These are phyloP conservation scores for Ctena decussata DNA, from an alignment of 2,888 invertebrate genomes.

Conservation along the genomic window DNA sequence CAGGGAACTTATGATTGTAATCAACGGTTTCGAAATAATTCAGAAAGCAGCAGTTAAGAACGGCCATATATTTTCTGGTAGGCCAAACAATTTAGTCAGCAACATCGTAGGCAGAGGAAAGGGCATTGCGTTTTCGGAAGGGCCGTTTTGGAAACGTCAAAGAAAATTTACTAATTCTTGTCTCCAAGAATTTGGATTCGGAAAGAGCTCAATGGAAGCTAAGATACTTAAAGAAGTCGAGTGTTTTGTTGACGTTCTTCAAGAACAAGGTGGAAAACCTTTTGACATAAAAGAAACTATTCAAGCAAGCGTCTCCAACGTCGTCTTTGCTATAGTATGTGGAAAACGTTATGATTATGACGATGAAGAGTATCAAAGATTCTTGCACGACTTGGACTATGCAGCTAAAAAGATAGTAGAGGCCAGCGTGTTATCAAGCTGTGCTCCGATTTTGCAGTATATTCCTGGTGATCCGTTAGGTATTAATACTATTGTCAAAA, in stretches of 20 bases:
- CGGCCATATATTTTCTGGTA: background rate
- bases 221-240: slow-evolving; percentile 53
- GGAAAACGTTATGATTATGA: slow-evolving; percentile 48
- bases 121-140: slow-evolving; percentile 22
- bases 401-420: background rate
- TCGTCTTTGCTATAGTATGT: slow-evolving; percentile 51
- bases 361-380: slow-evolving; percentile 31
- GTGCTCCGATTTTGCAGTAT: slow-evolving; percentile 44
- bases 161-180: slow-evolving; percentile 49
- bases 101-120: background rate
- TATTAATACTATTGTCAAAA: slow-evolving; percentile 3
- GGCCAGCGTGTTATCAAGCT: slow-evolving; percentile 22
- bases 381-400: slow-evolving; percentile 9
- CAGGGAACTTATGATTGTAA: background rate
- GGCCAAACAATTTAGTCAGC: background rate
- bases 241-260: slow-evolving; percentile 37
- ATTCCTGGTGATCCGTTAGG: slow-evolving; percentile 42
- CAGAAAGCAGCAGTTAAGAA: slow-evolving; percentile 1
- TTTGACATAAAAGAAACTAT: slow-evolving; percentile 32
- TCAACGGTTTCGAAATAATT: background rate
- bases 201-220: slow-evolving; percentile 46
- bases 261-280: background rate
- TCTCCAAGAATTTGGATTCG: slow-evolving; percentile 50
- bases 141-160: slow-evolving; percentile 56
- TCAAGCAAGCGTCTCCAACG: slow-evolving; percentile 46